phyloP scores from a whole-genome alignment of 1,140 invertebrate genomes.

The Brachystomella parvula region DNA sequence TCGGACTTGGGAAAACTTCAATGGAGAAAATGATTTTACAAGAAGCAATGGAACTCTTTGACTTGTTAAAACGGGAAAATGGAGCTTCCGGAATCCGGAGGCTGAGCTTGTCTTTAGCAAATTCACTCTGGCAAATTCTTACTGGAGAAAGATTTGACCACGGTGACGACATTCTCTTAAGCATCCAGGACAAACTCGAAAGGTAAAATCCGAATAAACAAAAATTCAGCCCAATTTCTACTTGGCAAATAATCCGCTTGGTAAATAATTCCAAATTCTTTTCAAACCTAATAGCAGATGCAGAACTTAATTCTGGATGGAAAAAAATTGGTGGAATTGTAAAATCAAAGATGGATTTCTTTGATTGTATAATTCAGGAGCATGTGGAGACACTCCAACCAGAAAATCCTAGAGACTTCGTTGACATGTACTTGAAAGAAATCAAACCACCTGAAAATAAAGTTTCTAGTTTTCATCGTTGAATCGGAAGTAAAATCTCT shows the following conservation, averaged over 20 bases:
- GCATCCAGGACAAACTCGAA: not conserved
- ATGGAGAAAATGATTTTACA: constrained; percentile 3
- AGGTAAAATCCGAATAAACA: not conserved
- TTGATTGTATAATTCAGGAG: constrained; percentile 49
- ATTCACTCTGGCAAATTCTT: constrained; percentile 41
- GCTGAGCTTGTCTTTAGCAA: not conserved
- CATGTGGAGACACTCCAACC: constrained; percentile 50
- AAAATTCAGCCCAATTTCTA: not conserved
- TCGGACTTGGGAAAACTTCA: constrained; percentile 6
- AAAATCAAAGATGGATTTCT: constrained; percentile 4
- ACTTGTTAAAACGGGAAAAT: not conserved
- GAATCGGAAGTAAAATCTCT: constrained; percentile 17
- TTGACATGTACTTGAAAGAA: constrained; percentile 59
- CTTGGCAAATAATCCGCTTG: not conserved
- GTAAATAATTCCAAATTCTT: not conserved
- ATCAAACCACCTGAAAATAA: constrained; percentile 41
- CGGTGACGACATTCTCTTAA: constrained; percentile 34
- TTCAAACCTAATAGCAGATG: not conserved
- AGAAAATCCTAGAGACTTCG: constrained; percentile 55
- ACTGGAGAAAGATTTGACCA: constrained; percentile 43
- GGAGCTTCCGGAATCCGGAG: not conserved
- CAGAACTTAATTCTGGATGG: too few species aligned
- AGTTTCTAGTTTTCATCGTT: constrained; percentile 13
- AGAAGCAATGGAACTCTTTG: constrained; percentile 11
- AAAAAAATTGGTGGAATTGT: not conserved